These are phyloP conservation scores for Pseudoips prasinana DNA, from an alignment of 2,888 invertebrate genomes.

Conservation along the genomic window DNA sequence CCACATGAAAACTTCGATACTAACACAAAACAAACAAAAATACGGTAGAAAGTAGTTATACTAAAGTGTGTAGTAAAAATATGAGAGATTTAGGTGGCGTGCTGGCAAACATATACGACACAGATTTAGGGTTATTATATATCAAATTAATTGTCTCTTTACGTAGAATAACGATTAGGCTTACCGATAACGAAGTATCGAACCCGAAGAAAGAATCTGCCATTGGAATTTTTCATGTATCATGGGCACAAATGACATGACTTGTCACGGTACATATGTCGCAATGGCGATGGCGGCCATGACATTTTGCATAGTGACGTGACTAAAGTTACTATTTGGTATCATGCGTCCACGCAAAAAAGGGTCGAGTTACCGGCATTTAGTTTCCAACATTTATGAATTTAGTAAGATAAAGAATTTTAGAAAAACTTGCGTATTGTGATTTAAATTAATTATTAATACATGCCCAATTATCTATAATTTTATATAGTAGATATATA, in stretches of 20 bases:
- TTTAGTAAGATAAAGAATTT: no score
- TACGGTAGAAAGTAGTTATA: conserved; percentile 26
- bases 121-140: conserved; percentile 39
- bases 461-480: no score
- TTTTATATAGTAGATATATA: no score
- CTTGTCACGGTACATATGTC: conserved; percentile 83
- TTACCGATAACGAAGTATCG: conserved; percentile 89
- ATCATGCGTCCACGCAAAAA: no score
- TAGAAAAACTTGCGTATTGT: no score
- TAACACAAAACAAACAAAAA: conserved; percentile 9
- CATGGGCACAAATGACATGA: conserved; percentile 85
- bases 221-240: conserved; percentile 86
- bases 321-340: no score
- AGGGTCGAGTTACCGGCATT: no score
- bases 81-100: conserved; percentile 43
- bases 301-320: conserved; percentile 42
- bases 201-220: conserved; percentile 95
- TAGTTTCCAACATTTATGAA: no score
- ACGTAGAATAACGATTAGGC: conserved; percentile 53
- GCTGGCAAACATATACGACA: conserved; percentile 53
- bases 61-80: conserved; percentile 20
- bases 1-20: no score
- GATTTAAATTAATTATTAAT: no score
- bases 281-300: conserved; percentile 70
- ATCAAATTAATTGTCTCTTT: conserved; percentile 31